Conservation (phyloP, 2,888 invertebrate species). For the Caenorhabditis imperialis region DNA sequence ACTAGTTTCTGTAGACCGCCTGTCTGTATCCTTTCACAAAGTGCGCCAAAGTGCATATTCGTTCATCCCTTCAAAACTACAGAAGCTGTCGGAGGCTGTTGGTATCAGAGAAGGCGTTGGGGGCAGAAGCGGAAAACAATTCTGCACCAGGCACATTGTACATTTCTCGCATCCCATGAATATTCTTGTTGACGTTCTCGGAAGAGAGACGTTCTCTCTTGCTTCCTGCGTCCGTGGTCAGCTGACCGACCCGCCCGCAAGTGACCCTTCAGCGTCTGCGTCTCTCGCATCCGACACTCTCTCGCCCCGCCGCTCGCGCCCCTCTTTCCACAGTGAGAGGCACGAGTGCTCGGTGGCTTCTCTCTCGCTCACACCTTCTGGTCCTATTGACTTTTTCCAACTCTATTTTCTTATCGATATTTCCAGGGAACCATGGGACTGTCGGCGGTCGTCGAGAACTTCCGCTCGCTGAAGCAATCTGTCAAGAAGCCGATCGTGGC, state of each 20-base stretch:
- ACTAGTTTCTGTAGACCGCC: too few species aligned
- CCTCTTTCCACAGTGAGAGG: constrained; percentile 23
- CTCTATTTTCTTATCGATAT: neutral
- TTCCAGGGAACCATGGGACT: constrained; percentile 41
- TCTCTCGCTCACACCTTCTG: constrained; percentile 19
- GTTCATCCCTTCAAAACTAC: too few species aligned
- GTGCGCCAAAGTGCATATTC: too few species aligned
- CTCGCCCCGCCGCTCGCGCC: constrained; percentile 6
- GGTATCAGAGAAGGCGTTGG: too few species aligned
- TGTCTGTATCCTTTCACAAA: too few species aligned
- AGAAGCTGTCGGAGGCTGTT: too few species aligned
- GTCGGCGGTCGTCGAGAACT: constrained; percentile 33
- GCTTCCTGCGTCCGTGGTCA: constrained; percentile 22
- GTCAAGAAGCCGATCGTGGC: constrained; percentile 42
- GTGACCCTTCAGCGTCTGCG: constrained; percentile 46
- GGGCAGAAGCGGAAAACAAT: too few species aligned
- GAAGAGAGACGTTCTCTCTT: constrained; percentile 27
- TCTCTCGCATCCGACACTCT: constrained; percentile 6
- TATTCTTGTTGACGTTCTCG: constrained; percentile 29
- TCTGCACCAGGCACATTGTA: too few species aligned
- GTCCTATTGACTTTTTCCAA: constrained; percentile 29
- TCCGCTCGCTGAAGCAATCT: constrained; percentile 30
- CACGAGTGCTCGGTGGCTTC: constrained; percentile 15
- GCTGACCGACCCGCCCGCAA: constrained; percentile 30
- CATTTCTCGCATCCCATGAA: too few species aligned